A percentile compares a stretch with the other conserved stretches of the same genome.
phyloP scores from a whole-genome alignment of 2,797 vertebrate genomes.

The Atherinosoma microstoma region DNA sequence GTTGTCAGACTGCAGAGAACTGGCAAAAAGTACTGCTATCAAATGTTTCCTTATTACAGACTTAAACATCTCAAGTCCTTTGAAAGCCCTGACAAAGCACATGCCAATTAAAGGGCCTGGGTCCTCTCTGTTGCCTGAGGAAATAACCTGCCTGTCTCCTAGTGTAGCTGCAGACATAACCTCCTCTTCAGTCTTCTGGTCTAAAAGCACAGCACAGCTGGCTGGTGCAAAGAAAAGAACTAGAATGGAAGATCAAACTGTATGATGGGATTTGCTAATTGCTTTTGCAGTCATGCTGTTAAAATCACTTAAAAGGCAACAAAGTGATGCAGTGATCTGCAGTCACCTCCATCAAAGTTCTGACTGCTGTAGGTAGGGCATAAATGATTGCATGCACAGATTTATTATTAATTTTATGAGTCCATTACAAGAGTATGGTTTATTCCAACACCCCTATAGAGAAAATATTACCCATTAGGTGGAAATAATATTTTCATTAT shows the following conservation, averaged over 20 bases:
- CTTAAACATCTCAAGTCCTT: slow-evolving; percentile 19
- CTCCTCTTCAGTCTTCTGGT: slow-evolving; percentile 32
- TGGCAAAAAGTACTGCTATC: not conserved
- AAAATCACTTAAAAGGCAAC: slow-evolving; percentile 10
- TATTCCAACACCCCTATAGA: slow-evolving; percentile 23
- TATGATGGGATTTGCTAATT: slow-evolving; percentile 15
- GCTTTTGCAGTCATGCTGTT: not conserved
- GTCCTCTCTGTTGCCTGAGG: slow-evolving; percentile 53
- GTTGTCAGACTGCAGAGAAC: slow-evolving; percentile 7
- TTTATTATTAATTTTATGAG: slow-evolving; percentile 25
- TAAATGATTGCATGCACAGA: slow-evolving; percentile 19
- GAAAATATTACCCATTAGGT: slow-evolving; percentile 32
- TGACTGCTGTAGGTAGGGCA: slow-evolving; percentile 27
- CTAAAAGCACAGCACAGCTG: slow-evolving; percentile 17
- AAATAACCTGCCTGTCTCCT: slow-evolving; percentile 60
- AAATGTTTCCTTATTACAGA: slow-evolving; percentile 3
- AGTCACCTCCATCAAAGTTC: slow-evolving; percentile 18
- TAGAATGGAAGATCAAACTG: not conserved
- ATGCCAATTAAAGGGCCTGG: slow-evolving; percentile 42
- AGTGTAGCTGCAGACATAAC: slow-evolving; percentile 68
- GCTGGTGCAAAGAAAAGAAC: slow-evolving; percentile 12
- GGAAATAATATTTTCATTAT: slow-evolving; percentile 39
- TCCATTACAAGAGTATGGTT: slow-evolving; percentile 27
- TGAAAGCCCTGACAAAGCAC: slow-evolving; percentile 18
- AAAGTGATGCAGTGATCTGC: slow-evolving; percentile 48